phyloP scores from a whole-genome alignment of 2,888 invertebrate genomes.

The Ormyrus nitidulus region DNA sequence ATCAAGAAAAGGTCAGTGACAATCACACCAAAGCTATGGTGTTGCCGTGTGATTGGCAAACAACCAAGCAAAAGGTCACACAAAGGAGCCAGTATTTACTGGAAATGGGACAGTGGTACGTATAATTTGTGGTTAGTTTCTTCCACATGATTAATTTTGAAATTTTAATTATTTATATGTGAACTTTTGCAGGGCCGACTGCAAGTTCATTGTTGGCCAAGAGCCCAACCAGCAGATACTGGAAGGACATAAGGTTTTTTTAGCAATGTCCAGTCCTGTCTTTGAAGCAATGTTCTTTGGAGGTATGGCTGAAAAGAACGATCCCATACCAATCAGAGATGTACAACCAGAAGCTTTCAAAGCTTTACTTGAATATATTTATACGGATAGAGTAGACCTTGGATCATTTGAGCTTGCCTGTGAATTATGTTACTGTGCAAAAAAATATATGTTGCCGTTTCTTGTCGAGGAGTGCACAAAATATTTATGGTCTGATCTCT shows the following conservation, averaged over 20 bases:
- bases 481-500: conserved; percentile 88
- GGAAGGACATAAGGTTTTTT: conserved; percentile 86
- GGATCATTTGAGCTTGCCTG: conserved; percentile 91
- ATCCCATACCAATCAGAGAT: conserved; percentile 87
- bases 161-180: neutral
- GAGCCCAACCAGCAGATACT: conserved; percentile 86
- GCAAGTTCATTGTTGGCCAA: conserved; percentile 87
- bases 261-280: conserved; percentile 92
- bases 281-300: conserved; percentile 94
- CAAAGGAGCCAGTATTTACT: conserved; percentile 85
- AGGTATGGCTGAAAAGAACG: conserved; percentile 86
- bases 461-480: conserved; percentile 89
- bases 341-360: conserved; percentile 92
- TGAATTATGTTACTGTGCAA: conserved; percentile 91
- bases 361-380: conserved; percentile 88
- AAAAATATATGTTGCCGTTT: conserved; percentile 91
- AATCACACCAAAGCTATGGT: conserved; percentile 72
- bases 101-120: conserved; percentile 85
- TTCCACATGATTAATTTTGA: neutral
- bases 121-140: neutral
- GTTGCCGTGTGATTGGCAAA: conserved; percentile 85
- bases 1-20: conserved; percentile 35
- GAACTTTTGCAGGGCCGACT: conserved; percentile 78
- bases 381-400: conserved; percentile 86
- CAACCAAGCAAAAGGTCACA: conserved; percentile 82